phyloP scores from a whole-genome alignment of 1,140 invertebrate species.

The Platyscapa corneri region DNA sequence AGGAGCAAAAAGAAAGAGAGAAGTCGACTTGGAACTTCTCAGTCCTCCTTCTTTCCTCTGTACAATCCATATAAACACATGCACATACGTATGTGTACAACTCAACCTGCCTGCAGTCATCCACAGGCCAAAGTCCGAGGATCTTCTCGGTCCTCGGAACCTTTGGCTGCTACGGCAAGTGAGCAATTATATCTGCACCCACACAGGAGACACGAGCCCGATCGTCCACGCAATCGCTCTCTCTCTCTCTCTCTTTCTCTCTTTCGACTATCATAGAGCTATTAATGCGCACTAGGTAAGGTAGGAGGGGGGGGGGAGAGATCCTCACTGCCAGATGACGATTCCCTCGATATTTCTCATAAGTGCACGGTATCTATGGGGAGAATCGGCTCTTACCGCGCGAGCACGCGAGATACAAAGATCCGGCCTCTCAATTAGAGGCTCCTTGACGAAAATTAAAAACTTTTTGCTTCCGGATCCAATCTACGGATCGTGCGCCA shows the following conservation, averaged over 20 bases:
- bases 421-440: conserved; percentile 37
- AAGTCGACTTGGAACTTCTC: conserved; percentile 10
- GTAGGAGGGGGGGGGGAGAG: conserved; percentile 1
- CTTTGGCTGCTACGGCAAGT: conserved; percentile 26
- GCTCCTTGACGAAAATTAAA: neutral
- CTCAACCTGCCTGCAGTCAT: neutral
- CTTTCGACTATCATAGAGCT: conserved; percentile 6
- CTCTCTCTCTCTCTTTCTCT: too few relatives aligned
- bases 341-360: conserved; percentile 28
- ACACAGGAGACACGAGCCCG: neutral
- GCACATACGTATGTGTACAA: neutral
- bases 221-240: conserved; percentile 43
- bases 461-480: neutral
- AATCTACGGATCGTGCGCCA: neutral
- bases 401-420: neutral
- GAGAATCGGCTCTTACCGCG: neutral
- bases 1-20: conserved; percentile 37
- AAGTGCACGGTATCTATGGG: neutral
- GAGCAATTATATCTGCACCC: neutral
- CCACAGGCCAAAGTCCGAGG: neutral
- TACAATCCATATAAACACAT: conserved; percentile 6
- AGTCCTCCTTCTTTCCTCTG: conserved; percentile 8
- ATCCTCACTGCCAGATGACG: conserved; percentile 46
- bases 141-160: neutral
- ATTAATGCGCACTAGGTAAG: conserved; percentile 30